Percentiles rank a stretch among this genome's conserved stretches.
Conservation (phyloP, 2,113 vertebrate species). For the Cercopithecus mona region DNA sequence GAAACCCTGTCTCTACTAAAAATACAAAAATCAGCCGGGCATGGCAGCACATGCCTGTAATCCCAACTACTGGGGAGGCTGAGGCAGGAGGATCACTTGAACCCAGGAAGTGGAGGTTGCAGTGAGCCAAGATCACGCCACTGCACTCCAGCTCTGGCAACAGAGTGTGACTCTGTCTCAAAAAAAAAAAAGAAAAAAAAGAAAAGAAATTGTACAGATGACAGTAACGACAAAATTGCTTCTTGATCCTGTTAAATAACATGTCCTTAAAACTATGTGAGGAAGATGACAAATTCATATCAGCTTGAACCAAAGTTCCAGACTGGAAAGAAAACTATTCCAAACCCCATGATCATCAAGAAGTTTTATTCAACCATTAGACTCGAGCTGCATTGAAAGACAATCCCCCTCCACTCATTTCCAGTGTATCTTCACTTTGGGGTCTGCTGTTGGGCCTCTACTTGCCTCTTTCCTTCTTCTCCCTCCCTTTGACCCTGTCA, state of each 20-base stretch:
- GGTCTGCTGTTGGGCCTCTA: conserved; percentile 79
- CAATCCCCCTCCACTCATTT: accelerated
- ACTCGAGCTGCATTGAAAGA: no score
- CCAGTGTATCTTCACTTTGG: background rate
- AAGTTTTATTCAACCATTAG: background rate
- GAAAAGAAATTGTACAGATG: background rate
- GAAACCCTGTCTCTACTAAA: no score
- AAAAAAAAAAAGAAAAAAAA: no score
- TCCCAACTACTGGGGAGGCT: no score
- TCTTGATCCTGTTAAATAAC: background rate
- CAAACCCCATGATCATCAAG: background rate
- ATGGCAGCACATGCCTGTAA: no score
- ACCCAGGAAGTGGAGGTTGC: no score
- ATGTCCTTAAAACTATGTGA: background rate
- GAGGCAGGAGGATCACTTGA: no score
- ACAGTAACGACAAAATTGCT: background rate
- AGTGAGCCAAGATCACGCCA: no score
- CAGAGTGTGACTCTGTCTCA: no score
- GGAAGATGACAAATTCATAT: background rate
- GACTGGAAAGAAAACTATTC: background rate
- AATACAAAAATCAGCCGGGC: no score
- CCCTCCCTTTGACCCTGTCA: conserved; percentile 81
- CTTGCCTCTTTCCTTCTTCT: conserved; percentile 85
- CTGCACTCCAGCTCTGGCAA: no score
- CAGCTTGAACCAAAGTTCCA: background rate